Evolutionary conservation across 2,888 invertebrate genomes (phyloP).

Genomic region (Amphipyra tragopoginis): DNA sequence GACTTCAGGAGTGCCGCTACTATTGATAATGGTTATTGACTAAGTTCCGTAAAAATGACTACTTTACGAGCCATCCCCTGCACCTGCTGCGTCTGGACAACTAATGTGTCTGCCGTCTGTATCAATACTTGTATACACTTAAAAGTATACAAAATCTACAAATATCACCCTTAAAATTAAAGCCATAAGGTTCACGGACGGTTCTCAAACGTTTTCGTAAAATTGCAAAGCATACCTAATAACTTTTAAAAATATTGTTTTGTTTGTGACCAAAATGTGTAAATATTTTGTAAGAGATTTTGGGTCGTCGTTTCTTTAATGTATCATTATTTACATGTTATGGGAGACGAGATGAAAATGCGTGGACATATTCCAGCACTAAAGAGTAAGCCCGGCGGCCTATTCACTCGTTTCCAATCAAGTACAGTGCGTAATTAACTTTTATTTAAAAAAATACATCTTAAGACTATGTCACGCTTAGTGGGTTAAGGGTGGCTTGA

Average conservation of each 20-base stretch:
- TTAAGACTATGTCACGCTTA: too few species aligned
- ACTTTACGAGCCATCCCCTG: constrained; percentile 49
- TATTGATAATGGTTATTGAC: constrained; percentile 19
- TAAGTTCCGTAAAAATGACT: constrained; percentile 39
- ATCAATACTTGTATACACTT: neutral
- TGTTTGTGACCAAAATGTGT: constrained; percentile 17
- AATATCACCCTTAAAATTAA: neutral
- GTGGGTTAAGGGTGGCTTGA: too few species aligned
- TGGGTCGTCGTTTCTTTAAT: constrained; percentile 10
- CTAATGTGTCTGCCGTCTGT: constrained; percentile 58
- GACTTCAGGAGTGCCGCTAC: constrained; percentile 3
- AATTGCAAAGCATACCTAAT: constrained; percentile 16
- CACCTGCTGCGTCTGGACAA: constrained; percentile 63
- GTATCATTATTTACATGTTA: neutral
- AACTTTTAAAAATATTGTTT: constrained; percentile 19
- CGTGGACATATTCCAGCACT: neutral
- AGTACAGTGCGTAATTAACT: too few species aligned
- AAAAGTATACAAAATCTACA: constrained; percentile 8
- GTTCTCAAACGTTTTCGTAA: neutral
- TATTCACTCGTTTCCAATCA: too few species aligned
- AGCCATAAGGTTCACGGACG: neutral
- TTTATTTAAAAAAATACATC: too few species aligned
- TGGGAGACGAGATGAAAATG: neutral
- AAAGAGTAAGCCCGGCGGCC: too few species aligned
- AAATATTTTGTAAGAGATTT: constrained; percentile 10